These are phyloP conservation scores for Drosophila aff. DNA, from an alignment of 1,140 invertebrate genomes.

Conservation along the genomic window DNA sequence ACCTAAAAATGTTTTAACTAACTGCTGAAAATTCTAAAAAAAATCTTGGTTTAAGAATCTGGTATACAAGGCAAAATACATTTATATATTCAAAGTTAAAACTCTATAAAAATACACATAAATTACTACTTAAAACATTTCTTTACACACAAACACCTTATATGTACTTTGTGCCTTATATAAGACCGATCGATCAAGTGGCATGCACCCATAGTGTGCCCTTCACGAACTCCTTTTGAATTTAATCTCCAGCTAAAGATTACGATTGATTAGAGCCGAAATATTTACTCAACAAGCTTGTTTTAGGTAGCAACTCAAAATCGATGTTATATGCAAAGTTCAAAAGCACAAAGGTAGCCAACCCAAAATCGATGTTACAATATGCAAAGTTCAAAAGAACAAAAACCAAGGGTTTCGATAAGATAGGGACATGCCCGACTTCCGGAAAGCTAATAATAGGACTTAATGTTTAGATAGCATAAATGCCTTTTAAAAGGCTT, in stretches of 20 bases:
- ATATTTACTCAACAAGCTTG: neutral
- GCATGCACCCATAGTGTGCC: constrained; percentile 33
- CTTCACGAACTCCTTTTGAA: constrained; percentile 32
- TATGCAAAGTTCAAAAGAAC: too few species aligned
- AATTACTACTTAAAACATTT: neutral
- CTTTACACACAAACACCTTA: neutral
- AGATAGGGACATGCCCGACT: constrained; percentile 26
- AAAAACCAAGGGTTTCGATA: constrained; percentile 10
- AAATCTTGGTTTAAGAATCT: neutral
- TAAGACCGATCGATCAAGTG: constrained; percentile 11
- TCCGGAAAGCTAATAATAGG: constrained; percentile 1
- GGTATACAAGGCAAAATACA: too few species aligned
- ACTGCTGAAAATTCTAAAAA: neutral
- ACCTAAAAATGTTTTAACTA: neutral
- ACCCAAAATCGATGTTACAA: too few species aligned
- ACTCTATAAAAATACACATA: neutral
- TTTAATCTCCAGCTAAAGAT: constrained; percentile 51
- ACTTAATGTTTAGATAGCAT: constrained; percentile 8
- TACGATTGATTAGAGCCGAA: constrained; percentile 46
- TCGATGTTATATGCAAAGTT: constrained; percentile 45
- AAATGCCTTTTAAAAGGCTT: neutral
- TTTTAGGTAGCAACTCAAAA: constrained; percentile 23
- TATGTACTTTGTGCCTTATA: constrained; percentile 56
- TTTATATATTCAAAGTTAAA: too few species aligned
- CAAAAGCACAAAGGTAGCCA: constrained; percentile 8